Conservation (phyloP, 1,140 invertebrate species). For the Drosophila setifemur region DNA sequence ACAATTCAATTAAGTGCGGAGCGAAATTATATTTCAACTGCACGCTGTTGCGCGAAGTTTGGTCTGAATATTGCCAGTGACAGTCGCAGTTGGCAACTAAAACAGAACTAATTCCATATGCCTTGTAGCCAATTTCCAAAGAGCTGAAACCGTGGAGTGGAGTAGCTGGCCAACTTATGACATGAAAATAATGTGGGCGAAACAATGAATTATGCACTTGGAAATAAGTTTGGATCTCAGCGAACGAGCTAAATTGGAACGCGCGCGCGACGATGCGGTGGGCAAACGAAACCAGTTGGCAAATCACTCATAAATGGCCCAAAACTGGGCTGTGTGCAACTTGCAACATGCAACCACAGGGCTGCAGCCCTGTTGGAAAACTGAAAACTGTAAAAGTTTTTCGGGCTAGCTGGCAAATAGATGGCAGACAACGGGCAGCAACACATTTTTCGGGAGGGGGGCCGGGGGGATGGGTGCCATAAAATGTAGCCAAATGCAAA, state of each 20-base stretch:
- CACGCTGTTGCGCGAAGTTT: slow-evolving; percentile 31
- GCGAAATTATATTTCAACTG: slow-evolving; percentile 57
- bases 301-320: slow-evolving; percentile 77
- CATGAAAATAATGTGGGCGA: slow-evolving; percentile 78
- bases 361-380: not conserved
- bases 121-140: slow-evolving; percentile 66
- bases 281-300: slow-evolving; percentile 59
- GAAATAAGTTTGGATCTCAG: slow-evolving; percentile 70
- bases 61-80: slow-evolving; percentile 57
- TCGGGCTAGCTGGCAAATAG: slow-evolving; percentile 69
- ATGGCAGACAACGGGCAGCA: slow-evolving; percentile 55
- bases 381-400: slow-evolving; percentile 48
- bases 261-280: slow-evolving; percentile 52
- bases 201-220: slow-evolving; percentile 81
- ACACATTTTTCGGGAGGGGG: no score
- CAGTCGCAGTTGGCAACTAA: slow-evolving; percentile 49
- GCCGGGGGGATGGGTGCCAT: no score
- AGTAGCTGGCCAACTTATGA: slow-evolving; percentile 68
- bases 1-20: slow-evolving; percentile 65
- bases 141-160: not conserved
- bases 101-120: slow-evolving; percentile 76
- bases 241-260: slow-evolving; percentile 63
- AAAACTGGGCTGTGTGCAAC: slow-evolving; percentile 24
- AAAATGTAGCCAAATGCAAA: slow-evolving; percentile 71
- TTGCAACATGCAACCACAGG: slow-evolving; percentile 17